Evolutionary conservation across 2,888 invertebrate species (phyloP), one percentile per base, ranked within the genome.

Genomic region (Pammene fasciana): DNA sequence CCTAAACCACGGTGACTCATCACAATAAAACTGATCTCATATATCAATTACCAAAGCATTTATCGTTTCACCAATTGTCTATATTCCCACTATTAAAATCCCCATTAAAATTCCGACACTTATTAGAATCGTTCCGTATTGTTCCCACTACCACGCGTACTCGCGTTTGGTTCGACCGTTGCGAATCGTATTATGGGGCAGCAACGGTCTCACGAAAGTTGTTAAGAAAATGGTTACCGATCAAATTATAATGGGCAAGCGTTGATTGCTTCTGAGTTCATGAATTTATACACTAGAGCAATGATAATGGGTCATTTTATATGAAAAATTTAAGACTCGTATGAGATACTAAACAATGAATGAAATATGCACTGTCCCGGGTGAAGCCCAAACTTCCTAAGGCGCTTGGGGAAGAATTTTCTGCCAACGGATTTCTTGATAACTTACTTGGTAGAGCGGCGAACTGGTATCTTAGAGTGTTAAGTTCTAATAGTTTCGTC

Each of bases 51-150:
- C 26, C 26, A 26, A 26, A 26, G 26, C 26, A 26, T 26, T 26
- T 46, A 60, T 46, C 60, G 0, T 16, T 60, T 60, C 48, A 16
- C 7, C 38, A 48, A 48, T 38, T 48, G 14, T 43, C 41, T 41
- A 45, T 38, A 55, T 65, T 41, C 65, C 56, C 38, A 50, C 57
- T 48, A 48, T 65, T 50, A 59, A 66, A 66, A 59, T 66, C n/a
- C 14, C 50, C 50, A 50, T 57, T 52, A 66, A 59, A 41, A 61
- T 61, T 61, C 61, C 50, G 38, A 50, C 50, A 38, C 7, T 10
- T 48, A 45, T 45, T 45, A 16, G 16, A 50, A 61, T 50, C 13
- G 46, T 36, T 36, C 18, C 16, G 61, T 50, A 60, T 50, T 50
- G 61, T 50, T 61, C 61, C 10, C 11, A 50, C 36, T 61, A 59